Evolutionary conservation across 2,113 vertebrate species (phyloP).

Genomic region (Varanus komodoensis): DNA sequence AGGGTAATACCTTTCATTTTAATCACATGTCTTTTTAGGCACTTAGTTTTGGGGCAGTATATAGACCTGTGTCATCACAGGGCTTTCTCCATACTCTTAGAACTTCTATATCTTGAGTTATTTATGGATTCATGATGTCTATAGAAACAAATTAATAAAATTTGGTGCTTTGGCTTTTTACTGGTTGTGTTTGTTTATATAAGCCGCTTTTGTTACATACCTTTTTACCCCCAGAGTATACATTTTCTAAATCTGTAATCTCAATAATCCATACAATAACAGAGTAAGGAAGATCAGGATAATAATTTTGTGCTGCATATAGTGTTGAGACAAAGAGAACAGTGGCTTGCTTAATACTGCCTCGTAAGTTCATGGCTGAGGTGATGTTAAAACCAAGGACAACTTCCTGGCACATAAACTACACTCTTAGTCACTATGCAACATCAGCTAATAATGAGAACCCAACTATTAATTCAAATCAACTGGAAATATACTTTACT

Average conservation of each 20-base stretch:
- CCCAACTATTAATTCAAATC: neutral
- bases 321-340: neutral
- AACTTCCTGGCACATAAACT: neutral
- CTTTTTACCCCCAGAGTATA: neutral
- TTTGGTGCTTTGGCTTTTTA: neutral
- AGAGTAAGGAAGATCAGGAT: neutral
- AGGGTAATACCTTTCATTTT: slow-evolving; percentile 42
- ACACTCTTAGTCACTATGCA: neutral
- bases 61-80: slow-evolving; percentile 34
- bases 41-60: slow-evolving; percentile 10
- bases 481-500: neutral
- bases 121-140: neutral
- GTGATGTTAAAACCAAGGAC: neutral
- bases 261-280: neutral
- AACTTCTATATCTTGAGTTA: neutral
- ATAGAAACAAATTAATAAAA: neutral
- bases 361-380: neutral
- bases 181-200: neutral
- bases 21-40: slow-evolving; percentile 22
- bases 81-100: slow-evolving; percentile 11
- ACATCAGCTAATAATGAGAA: neutral
- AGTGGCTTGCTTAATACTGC: neutral
- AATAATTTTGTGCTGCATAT: neutral
- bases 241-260: neutral
- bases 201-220: neutral